phyloP scores from a whole-genome alignment of 1,140 invertebrate genomes.

The Sitophilus oryzae region DNA sequence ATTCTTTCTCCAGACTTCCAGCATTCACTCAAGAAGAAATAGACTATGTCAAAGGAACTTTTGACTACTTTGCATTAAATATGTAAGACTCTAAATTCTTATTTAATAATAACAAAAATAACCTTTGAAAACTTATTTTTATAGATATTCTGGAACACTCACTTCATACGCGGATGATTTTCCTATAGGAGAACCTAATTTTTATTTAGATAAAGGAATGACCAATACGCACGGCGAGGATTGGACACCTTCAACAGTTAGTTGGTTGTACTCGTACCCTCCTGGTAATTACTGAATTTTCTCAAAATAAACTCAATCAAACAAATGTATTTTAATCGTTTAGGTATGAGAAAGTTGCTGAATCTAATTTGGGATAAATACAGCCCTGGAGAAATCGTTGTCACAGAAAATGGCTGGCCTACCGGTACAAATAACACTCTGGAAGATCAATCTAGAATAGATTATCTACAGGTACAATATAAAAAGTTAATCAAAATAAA shows the following conservation, averaged over 20 bases:
- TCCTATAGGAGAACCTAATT: constrained; percentile 10
- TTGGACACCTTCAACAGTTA: constrained; percentile 1
- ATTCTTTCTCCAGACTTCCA: constrained; percentile 51
- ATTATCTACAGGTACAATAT: constrained; percentile 23
- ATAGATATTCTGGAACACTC: constrained; percentile 42
- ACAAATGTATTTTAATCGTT: constrained; percentile 43
- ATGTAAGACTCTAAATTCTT: background rate
- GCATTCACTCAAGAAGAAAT: constrained; percentile 51
- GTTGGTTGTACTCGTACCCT: constrained; percentile 4
- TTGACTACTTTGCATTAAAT: constrained; percentile 48
- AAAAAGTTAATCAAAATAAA: background rate
- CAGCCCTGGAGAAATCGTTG: constrained; percentile 49
- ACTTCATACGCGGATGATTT: constrained; percentile 6
- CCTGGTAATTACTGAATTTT: background rate
- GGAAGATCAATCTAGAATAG: constrained; percentile 48
- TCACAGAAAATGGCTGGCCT: constrained; percentile 58
- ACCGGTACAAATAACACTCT: constrained; percentile 44
- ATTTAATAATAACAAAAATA: background rate
- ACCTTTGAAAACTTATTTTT: background rate
- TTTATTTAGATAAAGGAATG: constrained; percentile 15
- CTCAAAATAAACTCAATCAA: background rate
- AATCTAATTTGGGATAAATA: constrained; percentile 61
- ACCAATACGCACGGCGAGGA: background rate
- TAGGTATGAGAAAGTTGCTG: constrained; percentile 61
- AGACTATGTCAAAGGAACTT: constrained; percentile 42